Base-by-base conservation (phyloP, 2,113 vertebrate genomes). In the Odocoileus virginianus region DNA sequence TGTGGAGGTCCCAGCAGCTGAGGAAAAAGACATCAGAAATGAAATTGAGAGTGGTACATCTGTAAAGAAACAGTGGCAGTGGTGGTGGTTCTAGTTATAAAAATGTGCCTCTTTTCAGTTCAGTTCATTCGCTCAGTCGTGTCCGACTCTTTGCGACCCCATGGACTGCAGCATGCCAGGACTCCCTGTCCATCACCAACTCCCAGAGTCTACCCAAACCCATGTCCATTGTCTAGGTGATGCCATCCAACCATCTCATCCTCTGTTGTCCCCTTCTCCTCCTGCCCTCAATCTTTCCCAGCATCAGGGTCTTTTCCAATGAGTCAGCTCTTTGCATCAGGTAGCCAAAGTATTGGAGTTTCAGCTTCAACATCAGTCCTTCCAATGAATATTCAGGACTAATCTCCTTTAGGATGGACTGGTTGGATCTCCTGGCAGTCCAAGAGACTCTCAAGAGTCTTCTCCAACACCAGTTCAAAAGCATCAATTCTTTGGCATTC, bases 91-190 rank as follows among this genome's bases (percentile, higher is more conserved):
- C 45, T 57, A 47, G 10, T 28, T 6, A 91, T 15, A 84, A 85
- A 81, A 82, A 61, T 15, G 1, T 57, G 40, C 12, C 33, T 82
- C 12, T 54, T 6, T 71, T 40, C n/a, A 71, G n/a, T 71, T 71
- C 67, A 19, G 67, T 23, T 71, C n/a, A 71, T 10, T 23, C 2
- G 0, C n/a, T 40, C n/a, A 71, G 67, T 36, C 0, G 0, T 71
- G 67, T 12, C 67, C 0, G 4, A n/a, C 33, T n/a, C 60, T 61
- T 33, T 64, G 60, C 0, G 60, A 64, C 30, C 9, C 64, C 64
- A 71, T 71, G 17, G 36, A 36, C 64, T 1, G 9, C 9, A 71
- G n/a, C 17, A 36, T 2, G 0, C n/a, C 17, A 71, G n/a, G 64
- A 9, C n/a, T 67, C 64, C n/a, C 64, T 36, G 17, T 71, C 64